A percentile compares a stretch with the other conserved stretches of the same genome.
Conservation (phyloP, 1,140 invertebrate species). For the Lethocerus indicus region DNA sequence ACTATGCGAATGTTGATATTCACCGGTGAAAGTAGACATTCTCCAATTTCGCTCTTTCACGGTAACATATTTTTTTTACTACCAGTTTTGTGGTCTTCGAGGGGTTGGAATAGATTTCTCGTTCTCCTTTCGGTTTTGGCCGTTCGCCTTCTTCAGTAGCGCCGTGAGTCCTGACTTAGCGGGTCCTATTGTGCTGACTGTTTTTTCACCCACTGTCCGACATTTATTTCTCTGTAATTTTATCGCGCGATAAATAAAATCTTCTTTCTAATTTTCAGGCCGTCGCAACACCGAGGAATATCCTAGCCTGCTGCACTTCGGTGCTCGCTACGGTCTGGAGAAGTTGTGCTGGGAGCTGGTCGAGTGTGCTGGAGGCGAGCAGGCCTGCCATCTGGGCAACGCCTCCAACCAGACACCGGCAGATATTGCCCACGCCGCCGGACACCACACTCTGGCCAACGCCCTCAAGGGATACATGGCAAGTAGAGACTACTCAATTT, state of each 20-base stretch:
- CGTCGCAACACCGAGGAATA: conserved; percentile 66
- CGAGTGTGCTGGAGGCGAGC: conserved; percentile 64
- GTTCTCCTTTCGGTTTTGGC: too few relatives aligned
- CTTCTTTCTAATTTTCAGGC: too few relatives aligned
- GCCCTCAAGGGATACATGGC: conserved; percentile 60
- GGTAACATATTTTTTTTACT: background rate
- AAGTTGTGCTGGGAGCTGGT: conserved; percentile 62
- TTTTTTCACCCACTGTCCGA: too few relatives aligned
- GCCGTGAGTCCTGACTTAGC: too few relatives aligned
- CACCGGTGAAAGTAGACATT: background rate
- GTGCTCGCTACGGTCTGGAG: conserved; percentile 67
- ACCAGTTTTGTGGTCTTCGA: too few relatives aligned
- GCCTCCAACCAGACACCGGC: conserved; percentile 57
- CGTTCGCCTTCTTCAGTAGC: too few relatives aligned
- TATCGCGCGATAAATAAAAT: too few relatives aligned
- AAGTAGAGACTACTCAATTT: too few relatives aligned
- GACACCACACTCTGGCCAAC: conserved; percentile 47
- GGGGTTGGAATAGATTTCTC: too few relatives aligned
- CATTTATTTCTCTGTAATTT: too few relatives aligned
- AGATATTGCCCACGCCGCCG: conserved; percentile 56
- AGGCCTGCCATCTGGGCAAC: conserved; percentile 61
- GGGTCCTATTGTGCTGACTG: too few relatives aligned
- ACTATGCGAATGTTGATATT: background rate
- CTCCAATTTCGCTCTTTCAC: background rate
- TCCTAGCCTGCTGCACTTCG: conserved; percentile 75